Evolutionary conservation across 1,140 invertebrate species (phyloP).

Genomic region (Apis mellifera): DNA sequence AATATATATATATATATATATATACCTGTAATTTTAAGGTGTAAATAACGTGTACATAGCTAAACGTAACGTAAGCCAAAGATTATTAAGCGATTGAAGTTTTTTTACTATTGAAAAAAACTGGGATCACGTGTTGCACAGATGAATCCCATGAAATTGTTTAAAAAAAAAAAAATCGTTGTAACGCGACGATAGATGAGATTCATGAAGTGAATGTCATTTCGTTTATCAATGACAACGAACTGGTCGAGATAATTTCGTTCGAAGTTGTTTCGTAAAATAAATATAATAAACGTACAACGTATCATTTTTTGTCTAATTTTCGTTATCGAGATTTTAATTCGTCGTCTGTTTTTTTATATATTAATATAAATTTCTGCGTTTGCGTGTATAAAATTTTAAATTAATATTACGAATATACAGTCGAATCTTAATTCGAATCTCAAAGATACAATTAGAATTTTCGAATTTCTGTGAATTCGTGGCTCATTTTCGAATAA

Average conservation of each 20-base stretch:
- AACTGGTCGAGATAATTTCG: conserved; percentile 8
- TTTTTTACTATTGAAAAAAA: conserved; percentile 55
- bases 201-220: conserved; percentile 4
- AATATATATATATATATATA: not conserved
- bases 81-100: conserved; percentile 36
- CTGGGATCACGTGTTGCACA: conserved; percentile 26
- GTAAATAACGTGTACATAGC: conserved; percentile 70
- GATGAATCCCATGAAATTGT: not conserved
- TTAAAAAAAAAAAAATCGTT: not conserved
- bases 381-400: not conserved
- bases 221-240: conserved; percentile 37
- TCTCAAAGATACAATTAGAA: not conserved
- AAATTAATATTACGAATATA: not conserved
- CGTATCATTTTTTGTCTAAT: not conserved
- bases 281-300: not conserved
- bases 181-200: not conserved
- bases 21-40: conserved; percentile 51
- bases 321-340: not conserved
- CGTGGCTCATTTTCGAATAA: no score
- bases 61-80: conserved; percentile 47
- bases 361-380: not conserved
- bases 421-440: no score
- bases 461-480: not conserved
- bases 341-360: not conserved
- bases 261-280: not conserved